Conservation (phyloP, 2,797 vertebrate genomes). For the Glossophaga mutica region DNA sequence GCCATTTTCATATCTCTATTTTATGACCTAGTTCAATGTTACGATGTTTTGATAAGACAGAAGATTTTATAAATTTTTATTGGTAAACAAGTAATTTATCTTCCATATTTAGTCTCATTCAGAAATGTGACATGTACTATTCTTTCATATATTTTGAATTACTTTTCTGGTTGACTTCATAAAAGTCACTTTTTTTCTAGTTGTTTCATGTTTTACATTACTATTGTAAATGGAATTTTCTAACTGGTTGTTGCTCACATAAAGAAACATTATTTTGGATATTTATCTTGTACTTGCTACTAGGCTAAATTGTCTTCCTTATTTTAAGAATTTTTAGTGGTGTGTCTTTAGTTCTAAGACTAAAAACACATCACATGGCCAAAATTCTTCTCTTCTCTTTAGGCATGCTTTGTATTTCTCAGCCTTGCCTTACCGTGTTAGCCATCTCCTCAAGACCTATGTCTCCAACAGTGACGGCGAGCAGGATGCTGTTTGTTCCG, state of each 20-base stretch:
- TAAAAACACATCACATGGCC: neutral
- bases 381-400: neutral
- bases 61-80: slow-evolving; percentile 39
- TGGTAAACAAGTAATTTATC: neutral
- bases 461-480: neutral
- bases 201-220: neutral
- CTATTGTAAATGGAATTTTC: neutral
- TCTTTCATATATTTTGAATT: slow-evolving; percentile 19
- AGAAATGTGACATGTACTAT: neutral
- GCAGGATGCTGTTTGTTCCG: neutral
- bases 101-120: slow-evolving; percentile 34
- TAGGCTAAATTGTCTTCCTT: neutral
- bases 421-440: neutral
- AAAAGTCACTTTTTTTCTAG: slow-evolving; percentile 14
- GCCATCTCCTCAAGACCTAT: neutral
- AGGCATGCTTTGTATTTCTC: neutral
- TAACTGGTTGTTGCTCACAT: neutral
- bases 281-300: neutral
- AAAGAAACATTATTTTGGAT: neutral
- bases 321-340: neutral
- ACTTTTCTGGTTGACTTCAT: neutral
- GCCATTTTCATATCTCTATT: slow-evolving; percentile 47
- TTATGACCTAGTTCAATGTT: slow-evolving; percentile 43
- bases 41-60: slow-evolving; percentile 39
- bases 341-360: neutral